Conservation (phyloP, 2,113 vertebrate genomes). For the Larimichthys polyactis region DNA sequence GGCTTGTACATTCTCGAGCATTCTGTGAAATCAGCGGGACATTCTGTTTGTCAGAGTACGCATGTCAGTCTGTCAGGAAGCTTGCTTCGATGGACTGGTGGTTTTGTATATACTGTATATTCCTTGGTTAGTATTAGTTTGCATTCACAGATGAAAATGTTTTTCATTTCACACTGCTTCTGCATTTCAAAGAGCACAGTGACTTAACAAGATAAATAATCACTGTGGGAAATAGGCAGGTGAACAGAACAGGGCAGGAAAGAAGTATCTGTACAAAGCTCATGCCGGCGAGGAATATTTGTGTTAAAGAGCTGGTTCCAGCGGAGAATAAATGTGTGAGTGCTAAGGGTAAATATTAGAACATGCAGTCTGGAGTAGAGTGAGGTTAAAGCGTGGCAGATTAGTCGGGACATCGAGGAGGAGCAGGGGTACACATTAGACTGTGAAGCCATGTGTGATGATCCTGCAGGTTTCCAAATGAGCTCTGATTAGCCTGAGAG, state of each 20-base stretch:
- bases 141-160: constrained; percentile 22
- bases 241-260: constrained; percentile 24
- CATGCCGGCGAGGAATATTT: constrained; percentile 63
- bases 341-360: constrained; percentile 74
- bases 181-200: constrained; percentile 20
- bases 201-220: constrained; percentile 50
- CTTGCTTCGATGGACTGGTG: background rate
- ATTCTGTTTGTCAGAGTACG: constrained; percentile 59
- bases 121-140: constrained; percentile 4
- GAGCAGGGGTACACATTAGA: constrained; percentile 70
- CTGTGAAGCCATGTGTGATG: constrained; percentile 78
- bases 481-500: constrained; percentile 77
- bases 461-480: constrained; percentile 78
- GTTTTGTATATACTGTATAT: constrained; percentile 30
- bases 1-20: constrained; percentile 47
- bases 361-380: constrained; percentile 67
- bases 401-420: constrained; percentile 64
- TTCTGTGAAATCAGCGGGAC: constrained; percentile 68
- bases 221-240: constrained; percentile 18
- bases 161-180: constrained; percentile 11
- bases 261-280: constrained; percentile 49
- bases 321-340: constrained; percentile 62
- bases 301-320: constrained; percentile 56
- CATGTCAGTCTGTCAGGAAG: constrained; percentile 47
- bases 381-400: constrained; percentile 68